A percentile compares a stretch with the other conserved stretches of the same genome.
phyloP scores from a whole-genome alignment of 2,888 invertebrate genomes.

The Eupithecia subfuscata region DNA sequence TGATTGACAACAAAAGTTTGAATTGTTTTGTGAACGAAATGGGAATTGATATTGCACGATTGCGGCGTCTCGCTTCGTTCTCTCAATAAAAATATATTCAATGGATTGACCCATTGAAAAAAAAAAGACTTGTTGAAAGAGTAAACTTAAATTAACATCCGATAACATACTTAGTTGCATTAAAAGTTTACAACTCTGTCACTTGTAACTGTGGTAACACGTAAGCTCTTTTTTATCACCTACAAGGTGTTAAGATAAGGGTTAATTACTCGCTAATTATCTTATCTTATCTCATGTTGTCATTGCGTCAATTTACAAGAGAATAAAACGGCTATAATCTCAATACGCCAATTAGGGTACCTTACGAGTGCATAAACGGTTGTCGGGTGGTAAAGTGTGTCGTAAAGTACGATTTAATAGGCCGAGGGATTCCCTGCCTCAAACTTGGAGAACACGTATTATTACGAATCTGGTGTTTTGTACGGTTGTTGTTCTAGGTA shows the following conservation, averaged over 20 bases:
- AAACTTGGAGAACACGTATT: conserved; percentile 37
- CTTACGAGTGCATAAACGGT: conserved; percentile 72
- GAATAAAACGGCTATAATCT: conserved; percentile 65
- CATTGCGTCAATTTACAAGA: conserved; percentile 26
- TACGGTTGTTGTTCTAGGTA: conserved; percentile 3
- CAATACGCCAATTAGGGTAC: conserved; percentile 79
- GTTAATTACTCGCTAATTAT: conserved; percentile 29
- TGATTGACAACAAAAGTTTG: conserved; percentile 27
- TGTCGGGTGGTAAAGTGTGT: conserved; percentile 63
- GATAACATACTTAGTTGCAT: conserved; percentile 12
- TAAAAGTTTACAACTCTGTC: conserved; percentile 3
- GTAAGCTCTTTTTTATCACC: conserved; percentile 22
- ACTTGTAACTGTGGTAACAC: conserved; percentile 15
- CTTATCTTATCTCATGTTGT: conserved; percentile 30
- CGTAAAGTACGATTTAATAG: conserved; percentile 78
- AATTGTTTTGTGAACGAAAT: conserved; percentile 19
- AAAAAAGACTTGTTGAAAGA: background rate
- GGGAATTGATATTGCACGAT: background rate
- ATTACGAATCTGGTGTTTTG: conserved; percentile 16
- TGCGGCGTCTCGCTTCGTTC: background rate
- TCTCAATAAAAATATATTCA: background rate
- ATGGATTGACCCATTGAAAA: background rate
- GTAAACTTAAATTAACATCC: conserved; percentile 15
- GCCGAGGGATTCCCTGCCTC: conserved; percentile 65
- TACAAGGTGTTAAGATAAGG: conserved; percentile 30